Conservation (phyloP, 2,888 invertebrate genomes). For the Polydrusus pterygomalis region DNA sequence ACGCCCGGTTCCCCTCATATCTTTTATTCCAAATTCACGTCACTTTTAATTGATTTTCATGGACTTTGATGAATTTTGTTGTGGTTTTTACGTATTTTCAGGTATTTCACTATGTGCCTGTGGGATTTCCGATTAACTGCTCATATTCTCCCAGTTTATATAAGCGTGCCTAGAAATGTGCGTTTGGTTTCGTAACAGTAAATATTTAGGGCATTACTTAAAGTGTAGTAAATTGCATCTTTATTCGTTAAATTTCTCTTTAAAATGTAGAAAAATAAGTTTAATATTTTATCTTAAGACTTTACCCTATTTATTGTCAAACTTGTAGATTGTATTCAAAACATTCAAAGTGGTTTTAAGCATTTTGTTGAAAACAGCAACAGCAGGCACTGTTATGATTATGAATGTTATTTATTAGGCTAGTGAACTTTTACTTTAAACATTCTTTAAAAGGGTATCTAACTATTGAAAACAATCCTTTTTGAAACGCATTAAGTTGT, state of each 20-base stretch:
- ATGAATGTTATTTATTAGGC: neutral
- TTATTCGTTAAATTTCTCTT: neutral
- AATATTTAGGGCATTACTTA: constrained; percentile 9
- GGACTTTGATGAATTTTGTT: constrained; percentile 5
- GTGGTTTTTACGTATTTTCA: constrained; percentile 17
- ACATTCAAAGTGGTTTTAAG: no score
- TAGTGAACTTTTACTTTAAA: neutral
- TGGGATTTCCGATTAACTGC: constrained; percentile 16
- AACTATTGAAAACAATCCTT: neutral
- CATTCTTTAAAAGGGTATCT: neutral
- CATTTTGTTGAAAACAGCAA: no score
- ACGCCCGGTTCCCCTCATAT: constrained; percentile 23
- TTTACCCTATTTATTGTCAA: neutral
- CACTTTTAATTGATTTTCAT: constrained; percentile 23
- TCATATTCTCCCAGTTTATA: constrained; percentile 21
- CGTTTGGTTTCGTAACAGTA: constrained; percentile 22
- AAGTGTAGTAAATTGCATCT: neutral
- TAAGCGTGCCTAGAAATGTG: constrained; percentile 23
- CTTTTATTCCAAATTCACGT: constrained; percentile 15
- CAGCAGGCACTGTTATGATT: neutral
- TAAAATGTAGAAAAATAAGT: neutral
- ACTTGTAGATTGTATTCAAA: no score
- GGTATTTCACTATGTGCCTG: constrained; percentile 5
- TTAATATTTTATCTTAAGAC: neutral
- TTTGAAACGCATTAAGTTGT: no score